Evolutionary conservation across 1,140 invertebrate genomes (phyloP), one percentile per base, ranked within the genome.

Genomic region (Elysia chlorotica): DNA sequence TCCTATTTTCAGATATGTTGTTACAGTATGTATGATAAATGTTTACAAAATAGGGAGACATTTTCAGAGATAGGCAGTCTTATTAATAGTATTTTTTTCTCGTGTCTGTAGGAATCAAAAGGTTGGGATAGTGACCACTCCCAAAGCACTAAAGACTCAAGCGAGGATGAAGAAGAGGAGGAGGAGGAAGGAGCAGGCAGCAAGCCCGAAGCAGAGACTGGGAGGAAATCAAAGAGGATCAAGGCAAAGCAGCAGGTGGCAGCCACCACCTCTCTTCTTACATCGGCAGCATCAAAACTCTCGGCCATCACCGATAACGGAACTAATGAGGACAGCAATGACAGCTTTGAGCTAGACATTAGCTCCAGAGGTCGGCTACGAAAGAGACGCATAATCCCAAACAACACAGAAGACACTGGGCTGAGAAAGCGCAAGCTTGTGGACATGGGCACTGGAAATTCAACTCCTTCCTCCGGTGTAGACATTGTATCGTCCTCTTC

Each of bases 371-470:
- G 85, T 23, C 59, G 85, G 10, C 69, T 85, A n/a, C 62, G 85
- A 41, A 86, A 86, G 70, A 69, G 85, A 2, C 48, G 85, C 25
- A 73, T 84, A 31, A 85, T 86, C 65, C 83, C 83, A 23, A 83
- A 85, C 63, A 85, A 85, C 70, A 77, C 75, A 6, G 82, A 86
- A 63, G 81, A 84, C 56, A 73, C 76, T 30, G 62, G 74, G 4
- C 71, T 76, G 14, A 73, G 75, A 30, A 82, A 82, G 68, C 80
- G 79, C 48, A 78, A 73, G 35, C 41, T 28, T 2, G 56, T 56
- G n/a, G 41, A 68, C 30, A 53, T 56, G 14, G 28, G 38, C n/a
- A n/a, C 56, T 56, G 54, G 30, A n/a, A 10, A 10, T 10, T 48
- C 41, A 10, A 14, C 41, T n/a, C n/a, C 41, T n/a, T 48, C 41